A percentile compares a stretch with the other conserved stretches of the same genome.
These are phyloP conservation scores for Smutsia gigantea DNA, from an alignment of 2,797 vertebrate species.

Conservation along the genomic window DNA sequence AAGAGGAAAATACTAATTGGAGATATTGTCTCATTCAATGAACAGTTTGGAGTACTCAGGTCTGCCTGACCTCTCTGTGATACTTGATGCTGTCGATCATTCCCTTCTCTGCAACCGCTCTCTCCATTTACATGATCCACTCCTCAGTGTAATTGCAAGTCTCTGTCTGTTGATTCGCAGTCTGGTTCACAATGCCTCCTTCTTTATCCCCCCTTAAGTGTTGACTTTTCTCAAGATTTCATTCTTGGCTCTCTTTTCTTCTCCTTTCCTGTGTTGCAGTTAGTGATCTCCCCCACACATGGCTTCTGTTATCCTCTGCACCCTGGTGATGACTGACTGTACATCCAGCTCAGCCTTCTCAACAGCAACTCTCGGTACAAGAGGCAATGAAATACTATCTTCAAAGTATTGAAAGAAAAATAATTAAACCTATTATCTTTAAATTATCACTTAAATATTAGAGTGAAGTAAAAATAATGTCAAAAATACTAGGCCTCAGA, in stretches of 20 bases:
- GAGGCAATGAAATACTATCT: neutral
- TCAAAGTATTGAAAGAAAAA: neutral
- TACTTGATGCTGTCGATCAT: neutral
- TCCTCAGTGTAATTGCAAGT: neutral
- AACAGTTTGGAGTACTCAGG: neutral
- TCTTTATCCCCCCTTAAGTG: neutral
- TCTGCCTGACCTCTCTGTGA: neutral
- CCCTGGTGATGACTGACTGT: neutral
- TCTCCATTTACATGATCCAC: neutral
- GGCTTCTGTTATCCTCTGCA: neutral
- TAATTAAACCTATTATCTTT: neutral
- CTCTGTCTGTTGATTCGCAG: neutral
- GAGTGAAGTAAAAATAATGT: neutral
- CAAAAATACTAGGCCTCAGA: neutral
- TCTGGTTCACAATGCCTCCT: neutral
- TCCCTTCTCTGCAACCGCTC: neutral
- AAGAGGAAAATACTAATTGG: neutral
- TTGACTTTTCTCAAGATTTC: neutral
- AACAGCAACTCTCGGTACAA: neutral
- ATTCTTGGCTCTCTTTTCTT: neutral
- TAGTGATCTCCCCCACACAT: neutral
- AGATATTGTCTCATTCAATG: neutral
- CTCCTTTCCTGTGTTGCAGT: neutral
- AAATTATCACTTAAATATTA: neutral
- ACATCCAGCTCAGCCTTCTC: neutral